Evolutionary conservation across 2,888 invertebrate genomes (phyloP).

Genomic region (Phengaris arion): DNA sequence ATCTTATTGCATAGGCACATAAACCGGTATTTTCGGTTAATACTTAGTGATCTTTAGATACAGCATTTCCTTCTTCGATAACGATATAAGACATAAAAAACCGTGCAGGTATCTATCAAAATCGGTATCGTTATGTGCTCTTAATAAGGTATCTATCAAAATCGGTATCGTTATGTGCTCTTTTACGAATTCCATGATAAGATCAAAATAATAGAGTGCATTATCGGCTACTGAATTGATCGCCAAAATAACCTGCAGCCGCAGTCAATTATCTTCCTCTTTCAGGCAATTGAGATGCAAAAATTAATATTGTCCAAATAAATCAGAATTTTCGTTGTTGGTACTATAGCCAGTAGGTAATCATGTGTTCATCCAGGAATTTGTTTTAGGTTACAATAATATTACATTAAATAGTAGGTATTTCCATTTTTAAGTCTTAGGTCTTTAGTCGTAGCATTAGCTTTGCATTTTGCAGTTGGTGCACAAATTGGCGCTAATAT

Average conservation of each 20-base stretch:
- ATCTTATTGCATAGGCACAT: too few relatives aligned
- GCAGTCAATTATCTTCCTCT: background rate
- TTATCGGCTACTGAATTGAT: conserved; percentile 2
- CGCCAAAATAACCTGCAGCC: background rate
- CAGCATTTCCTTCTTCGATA: background rate
- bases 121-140: too few relatives aligned
- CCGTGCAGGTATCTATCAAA: background rate
- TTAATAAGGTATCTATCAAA: background rate
- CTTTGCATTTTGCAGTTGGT: background rate
- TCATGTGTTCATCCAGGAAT: too few relatives aligned
- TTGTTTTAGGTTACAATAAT: too few relatives aligned
- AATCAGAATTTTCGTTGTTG: background rate
- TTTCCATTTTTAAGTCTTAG: too few relatives aligned
- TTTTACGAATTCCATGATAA: background rate
- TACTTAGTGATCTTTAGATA: background rate
- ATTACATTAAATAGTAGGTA: too few relatives aligned
- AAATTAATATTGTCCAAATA: background rate
- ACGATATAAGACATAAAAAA: background rate
- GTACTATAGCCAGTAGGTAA: too few relatives aligned
- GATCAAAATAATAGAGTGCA: background rate
- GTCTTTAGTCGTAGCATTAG: background rate
- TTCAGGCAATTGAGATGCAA: background rate
- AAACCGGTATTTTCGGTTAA: too few relatives aligned
- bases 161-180: background rate
- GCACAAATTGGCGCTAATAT: background rate